Evolutionary conservation across 37 sponge, comb jelly and placozoan genomes (phyloP), one percentile per base, ranked within the genome.

Genomic region (Halichondria panicea): DNA sequence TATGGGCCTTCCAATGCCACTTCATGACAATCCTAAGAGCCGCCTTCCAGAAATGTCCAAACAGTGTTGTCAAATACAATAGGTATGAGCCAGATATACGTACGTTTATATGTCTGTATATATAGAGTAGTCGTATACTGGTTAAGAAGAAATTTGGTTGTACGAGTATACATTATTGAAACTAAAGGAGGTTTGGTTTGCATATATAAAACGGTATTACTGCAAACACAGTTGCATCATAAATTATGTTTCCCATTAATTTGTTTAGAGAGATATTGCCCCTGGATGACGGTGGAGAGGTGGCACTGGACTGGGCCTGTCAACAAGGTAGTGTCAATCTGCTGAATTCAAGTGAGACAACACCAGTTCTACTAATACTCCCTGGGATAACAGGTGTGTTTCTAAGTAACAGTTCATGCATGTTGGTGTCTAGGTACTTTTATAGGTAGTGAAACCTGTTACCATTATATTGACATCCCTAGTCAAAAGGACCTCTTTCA

Each of bases 261-360:
- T n/a, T 25, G 39, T 39, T 3, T 46, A 92, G 93, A 28, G 81
- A 88, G 22, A 39, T 88, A 9, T 63, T 92, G 9, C 22, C 52
- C 0, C 67, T 88, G 18, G 15, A 41, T 24, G 93, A 92, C 52
- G 93, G 93, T 71, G 93, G 93, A 35, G 81, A 80, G 66, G 63
- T 88, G 43, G 89, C 81, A 0, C 59, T 92, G 63, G 93, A 92
- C 74, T 92, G 93, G 93, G 80, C 40, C 7, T 48, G 9, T 13
- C 50, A 48, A 13, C 9, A 48, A 13, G 13, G 9, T 9, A 48
- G 13, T 13, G 13, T 18, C 13, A 11, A 28, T 2, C 22, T 18
- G 4, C 18, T 22, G 27, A 19, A 63, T 31, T 31, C 40, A 7
- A 55, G 57, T 22, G n/a, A 56, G 35, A 19, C 42, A 1, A 46